phyloP scores from a whole-genome alignment of 2,113 vertebrate species.

The Pica pica region DNA sequence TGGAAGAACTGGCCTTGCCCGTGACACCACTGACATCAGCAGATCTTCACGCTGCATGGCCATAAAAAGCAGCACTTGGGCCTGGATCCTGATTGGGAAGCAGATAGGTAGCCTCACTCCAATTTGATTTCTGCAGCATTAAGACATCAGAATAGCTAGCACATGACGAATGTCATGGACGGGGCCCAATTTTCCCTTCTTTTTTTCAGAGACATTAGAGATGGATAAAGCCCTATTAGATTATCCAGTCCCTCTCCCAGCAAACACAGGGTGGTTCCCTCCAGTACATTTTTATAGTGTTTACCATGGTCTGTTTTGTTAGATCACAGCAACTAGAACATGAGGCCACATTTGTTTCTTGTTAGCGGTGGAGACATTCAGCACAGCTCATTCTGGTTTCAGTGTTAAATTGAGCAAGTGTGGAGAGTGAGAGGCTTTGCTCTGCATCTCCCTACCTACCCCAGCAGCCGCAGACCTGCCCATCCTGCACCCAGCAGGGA shows the following conservation, averaged over 20 bases:
- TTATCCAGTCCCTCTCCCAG: slow-evolving; percentile 56
- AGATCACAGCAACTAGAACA: slow-evolving; percentile 65
- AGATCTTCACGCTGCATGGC: not conserved
- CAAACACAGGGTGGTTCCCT: slow-evolving; percentile 63
- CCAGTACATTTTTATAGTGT: slow-evolving; percentile 67
- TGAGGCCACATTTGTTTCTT: slow-evolving; percentile 63
- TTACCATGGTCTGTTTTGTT: slow-evolving; percentile 66
- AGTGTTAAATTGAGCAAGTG: not conserved
- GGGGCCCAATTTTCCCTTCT: slow-evolving; percentile 56
- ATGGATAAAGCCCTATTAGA: slow-evolving; percentile 57
- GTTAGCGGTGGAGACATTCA: slow-evolving; percentile 36
- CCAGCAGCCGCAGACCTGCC: not conserved
- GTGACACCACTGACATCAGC: slow-evolving; percentile 28
- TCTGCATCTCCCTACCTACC: not conserved
- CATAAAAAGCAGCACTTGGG: slow-evolving; percentile 62
- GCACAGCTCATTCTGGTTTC: slow-evolving; percentile 41
- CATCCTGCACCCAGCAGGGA: not conserved
- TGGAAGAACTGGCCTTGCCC: slow-evolving; percentile 17
- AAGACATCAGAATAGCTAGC: slow-evolving; percentile 56
- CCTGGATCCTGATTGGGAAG: slow-evolving; percentile 39
- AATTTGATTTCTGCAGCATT: slow-evolving; percentile 59
- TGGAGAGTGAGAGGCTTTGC: not conserved
- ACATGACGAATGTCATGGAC: slow-evolving; percentile 58
- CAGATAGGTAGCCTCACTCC: slow-evolving; percentile 52
- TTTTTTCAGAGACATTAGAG: slow-evolving; percentile 39